Base-by-base conservation (phyloP, 2,888 invertebrate species). In the Caenorhabditis doughertyi region DNA sequence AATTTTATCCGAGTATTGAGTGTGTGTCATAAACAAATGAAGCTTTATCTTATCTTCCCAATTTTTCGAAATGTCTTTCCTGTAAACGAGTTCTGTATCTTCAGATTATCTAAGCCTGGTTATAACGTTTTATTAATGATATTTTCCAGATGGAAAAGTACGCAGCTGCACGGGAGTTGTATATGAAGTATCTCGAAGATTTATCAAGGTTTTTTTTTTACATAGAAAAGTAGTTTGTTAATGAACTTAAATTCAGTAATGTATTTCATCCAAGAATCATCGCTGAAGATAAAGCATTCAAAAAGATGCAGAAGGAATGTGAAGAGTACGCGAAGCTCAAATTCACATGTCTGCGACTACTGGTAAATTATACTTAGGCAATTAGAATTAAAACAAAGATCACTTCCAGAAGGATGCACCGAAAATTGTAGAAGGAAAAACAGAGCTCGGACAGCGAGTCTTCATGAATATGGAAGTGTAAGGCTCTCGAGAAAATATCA, bases 401-500 rank as follows among this genome's bases (percentile, higher is more conserved):
- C n/a, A n/a, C n/a, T 74, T 82, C 25, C 44, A 82, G 84, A 18
- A 62, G 9, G 55, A 71, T 4, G 39, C 72, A 21, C 44, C 53
- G 16, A 21, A 25, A 25, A 51, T 53, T 7, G 11, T 76, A 3
- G 79, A 80, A 42, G 77, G 81, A 56, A 80, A 77, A 55, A 79
- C 81, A 0, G 83, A 84, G 16, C 32, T 86, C 18, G 84, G 84
- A 18, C 80, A 84, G 27, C 68, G 70, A 39, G 32, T 84, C 4
- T 84, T 74, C 51, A 83, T 84, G 56, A 84, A 86, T 64, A 84
- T 82, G 13, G 83, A 84, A 81, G 79, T 84, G 84, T 86, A 35
- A 51, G 83, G n/a, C 42, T 9, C 1, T 8, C 8, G 18, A 47
- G 4, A 47, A 53, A 32, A 18, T 29, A 11, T 9, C 25, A 18